Evolutionary conservation across 2,113 vertebrate genomes (phyloP).

Genomic region (Lota lota): DNA sequence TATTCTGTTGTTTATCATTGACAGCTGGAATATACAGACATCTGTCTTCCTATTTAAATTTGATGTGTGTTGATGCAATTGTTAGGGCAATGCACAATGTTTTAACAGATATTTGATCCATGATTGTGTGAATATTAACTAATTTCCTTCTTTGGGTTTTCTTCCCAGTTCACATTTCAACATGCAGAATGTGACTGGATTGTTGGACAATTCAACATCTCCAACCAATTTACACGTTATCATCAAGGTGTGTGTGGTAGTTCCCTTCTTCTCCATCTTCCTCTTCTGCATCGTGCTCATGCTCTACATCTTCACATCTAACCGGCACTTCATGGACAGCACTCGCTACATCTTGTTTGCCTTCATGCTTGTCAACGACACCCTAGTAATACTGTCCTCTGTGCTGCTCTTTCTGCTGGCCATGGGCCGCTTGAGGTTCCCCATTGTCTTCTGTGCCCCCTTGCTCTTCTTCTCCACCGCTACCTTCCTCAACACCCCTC

Average conservation of each 20-base stretch:
- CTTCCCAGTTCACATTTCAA: conserved; percentile 16
- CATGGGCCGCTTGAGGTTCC: background rate
- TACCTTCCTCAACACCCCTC: conserved; percentile 32
- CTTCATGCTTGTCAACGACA: conserved; percentile 75
- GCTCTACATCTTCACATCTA: conserved; percentile 67
- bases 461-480: background rate
- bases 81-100: background rate
- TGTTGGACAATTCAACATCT: conserved; percentile 46
- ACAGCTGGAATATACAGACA: too few species aligned
- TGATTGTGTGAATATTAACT: background rate
- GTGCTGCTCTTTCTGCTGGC: background rate
- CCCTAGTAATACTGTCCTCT: conserved; percentile 61
- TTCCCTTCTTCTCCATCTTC: conserved; percentile 66
- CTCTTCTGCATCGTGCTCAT: conserved; percentile 63
- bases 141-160: conserved; percentile 2
- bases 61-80: background rate
- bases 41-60: too few species aligned
- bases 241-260: conserved; percentile 67
- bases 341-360: conserved; percentile 73
- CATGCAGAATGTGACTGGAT: conserved; percentile 59
- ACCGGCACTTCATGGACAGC: conserved; percentile 67
- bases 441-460: background rate
- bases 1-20: too few species aligned
- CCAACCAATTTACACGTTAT: conserved; percentile 47
- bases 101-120: background rate